Evolutionary conservation across 2,797 vertebrate genomes (phyloP), one percentile per base, ranked within the genome.

Genomic region (Sebastes miniatus): DNA sequence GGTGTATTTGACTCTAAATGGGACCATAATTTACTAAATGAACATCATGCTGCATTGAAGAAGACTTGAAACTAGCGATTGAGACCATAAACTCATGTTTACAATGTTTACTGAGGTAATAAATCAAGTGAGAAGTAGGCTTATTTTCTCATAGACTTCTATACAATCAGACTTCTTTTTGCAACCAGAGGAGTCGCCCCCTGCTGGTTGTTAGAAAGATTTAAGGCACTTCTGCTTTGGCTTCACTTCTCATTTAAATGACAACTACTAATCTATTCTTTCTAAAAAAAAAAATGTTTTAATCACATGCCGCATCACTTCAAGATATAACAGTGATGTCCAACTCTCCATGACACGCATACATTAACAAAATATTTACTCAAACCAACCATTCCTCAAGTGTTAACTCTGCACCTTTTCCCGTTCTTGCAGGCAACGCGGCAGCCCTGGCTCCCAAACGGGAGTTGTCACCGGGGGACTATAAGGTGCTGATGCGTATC

Each of bases 401-500:
- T 18, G n/a, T 24, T 58, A 18, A 16, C 57, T 43, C 12, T 69
- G n/a, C 20, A n/a, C 61, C 7, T 52, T 59, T 56, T 13, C 18
- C 1, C 14, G 12, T 3, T 4, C 22, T 77, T 54, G 12, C 59
- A 94, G 93, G 73, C 11, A 32, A 69, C 1, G 63, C 56, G 5
- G 87, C 77, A 39, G 52, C 73, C 6, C 69, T 93, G 50, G 72
- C 69, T 25, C 88, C 89, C 2, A 92, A 69, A 76, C 59, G 69
- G 34, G 54, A 72, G 47, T 18, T 91, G 32, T 31, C 76, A 13
- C 76, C 77, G 22, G 92, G 85, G 0, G 66, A 88, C 43, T 91
- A 90, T 54, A 6, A 11, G 3, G 79, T 93, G 22, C 31, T 83
- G 36, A 77, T 92, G 82, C 85, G 79, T 4, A 36, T 92, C 56